These are phyloP conservation scores for Anarsia innoxiella DNA, from an alignment of 2,888 invertebrate genomes.

Conservation along the genomic window DNA sequence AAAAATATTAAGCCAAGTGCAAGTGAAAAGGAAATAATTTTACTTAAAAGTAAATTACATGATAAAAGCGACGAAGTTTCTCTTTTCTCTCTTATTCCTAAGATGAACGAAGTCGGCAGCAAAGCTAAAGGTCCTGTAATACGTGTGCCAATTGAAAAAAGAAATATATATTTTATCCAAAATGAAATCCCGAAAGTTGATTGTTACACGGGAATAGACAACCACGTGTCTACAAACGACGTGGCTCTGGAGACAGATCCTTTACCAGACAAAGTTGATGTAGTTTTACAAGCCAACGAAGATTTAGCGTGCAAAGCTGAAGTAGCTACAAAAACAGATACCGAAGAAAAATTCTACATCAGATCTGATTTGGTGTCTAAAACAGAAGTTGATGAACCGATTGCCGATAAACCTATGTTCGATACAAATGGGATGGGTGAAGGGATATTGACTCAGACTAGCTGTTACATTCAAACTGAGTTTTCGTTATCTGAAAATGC, in stretches of 20 bases:
- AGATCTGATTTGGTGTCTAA: no score
- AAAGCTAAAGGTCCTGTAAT: neutral
- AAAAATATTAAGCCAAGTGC: slow-evolving; percentile 31
- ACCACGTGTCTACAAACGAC: slow-evolving; percentile 27
- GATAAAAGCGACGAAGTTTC: no score
- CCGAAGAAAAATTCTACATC: no score
- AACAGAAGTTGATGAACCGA: no score
- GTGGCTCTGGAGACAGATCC: slow-evolving; percentile 35
- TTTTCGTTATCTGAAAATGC: no score
- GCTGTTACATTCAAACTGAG: neutral
- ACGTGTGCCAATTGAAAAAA: slow-evolving; percentile 39
- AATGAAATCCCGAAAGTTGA: no score
- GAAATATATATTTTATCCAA: no score
- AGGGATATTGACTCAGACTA: no score
- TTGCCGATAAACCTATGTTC: no score
- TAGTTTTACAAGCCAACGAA: slow-evolving; percentile 3
- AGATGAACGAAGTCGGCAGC: neutral
- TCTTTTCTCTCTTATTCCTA: no score
- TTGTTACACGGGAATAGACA: slow-evolving; percentile 27
- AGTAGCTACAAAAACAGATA: neutral
- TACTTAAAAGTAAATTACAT: slow-evolving; percentile 29
- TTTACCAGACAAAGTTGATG: slow-evolving; percentile 15
- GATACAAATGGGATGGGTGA: no score
- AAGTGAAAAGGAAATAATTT: slow-evolving; percentile 33
- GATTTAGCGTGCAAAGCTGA: no score